Conservation (phyloP, 2,797 vertebrate genomes). For the Anguilla pacifica region DNA sequence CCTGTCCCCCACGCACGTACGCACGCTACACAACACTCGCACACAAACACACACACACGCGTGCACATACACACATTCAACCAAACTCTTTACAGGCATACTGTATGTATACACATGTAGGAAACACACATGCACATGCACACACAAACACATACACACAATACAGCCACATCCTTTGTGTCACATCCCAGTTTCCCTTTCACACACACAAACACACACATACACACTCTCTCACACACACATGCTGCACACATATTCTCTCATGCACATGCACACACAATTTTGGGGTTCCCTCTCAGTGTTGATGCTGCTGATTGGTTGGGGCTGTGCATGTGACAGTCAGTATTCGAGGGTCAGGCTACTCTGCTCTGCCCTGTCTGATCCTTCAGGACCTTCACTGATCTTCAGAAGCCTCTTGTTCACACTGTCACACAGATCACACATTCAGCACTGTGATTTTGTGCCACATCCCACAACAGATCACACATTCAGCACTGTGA, state of each 20-base stretch:
- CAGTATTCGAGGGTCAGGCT: too few relatives aligned
- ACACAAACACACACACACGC: constrained; percentile 3
- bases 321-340: too few relatives aligned
- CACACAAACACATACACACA: neutral
- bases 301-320: too few relatives aligned
- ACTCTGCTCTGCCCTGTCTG: too few relatives aligned
- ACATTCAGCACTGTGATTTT: neutral
- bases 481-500: too few relatives aligned
- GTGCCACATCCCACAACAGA: neutral
- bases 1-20: neutral
- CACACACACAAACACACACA: neutral
- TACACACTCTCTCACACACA: constrained; percentile 6
- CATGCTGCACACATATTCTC: neutral
- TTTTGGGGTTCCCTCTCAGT: neutral
- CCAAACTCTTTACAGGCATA: neutral
- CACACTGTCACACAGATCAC: too few relatives aligned
- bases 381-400: too few relatives aligned
- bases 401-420: too few relatives aligned
- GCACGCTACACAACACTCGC: neutral
- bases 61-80: neutral
- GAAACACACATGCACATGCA: neutral
- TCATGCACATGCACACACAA: neutral
- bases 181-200: neutral
- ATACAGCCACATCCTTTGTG: neutral
- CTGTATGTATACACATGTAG: neutral